A percentile compares a stretch with the other conserved stretches of the same genome.
Conservation (phyloP, 2,888 invertebrate species). For the Elgonia sp. region DNA sequence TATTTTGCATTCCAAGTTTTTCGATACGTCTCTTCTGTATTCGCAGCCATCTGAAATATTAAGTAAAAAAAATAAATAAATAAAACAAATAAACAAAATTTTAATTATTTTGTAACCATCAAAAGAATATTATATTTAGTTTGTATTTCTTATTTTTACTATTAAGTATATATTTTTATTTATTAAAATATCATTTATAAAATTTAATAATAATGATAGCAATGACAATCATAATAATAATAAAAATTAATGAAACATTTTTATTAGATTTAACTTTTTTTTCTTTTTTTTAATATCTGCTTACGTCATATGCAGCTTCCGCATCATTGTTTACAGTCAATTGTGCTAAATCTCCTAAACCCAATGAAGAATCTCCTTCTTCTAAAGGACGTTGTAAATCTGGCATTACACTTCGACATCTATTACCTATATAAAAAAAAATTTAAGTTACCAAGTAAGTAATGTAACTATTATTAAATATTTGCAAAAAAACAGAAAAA, state of each 20-base stretch:
- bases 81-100: background rate
- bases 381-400: conserved; percentile 87
- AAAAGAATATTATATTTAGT: too few relatives aligned
- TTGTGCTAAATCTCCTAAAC: conserved; percentile 97
- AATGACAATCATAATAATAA: too few relatives aligned
- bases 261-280: too few relatives aligned
- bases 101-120: too few relatives aligned
- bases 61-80: conserved; percentile 20
- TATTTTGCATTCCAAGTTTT: conserved; percentile 99
- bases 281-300: conserved; percentile 72
- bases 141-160: too few relatives aligned
- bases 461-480: too few relatives aligned
- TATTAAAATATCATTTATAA: too few relatives aligned
- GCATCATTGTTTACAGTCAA: conserved; percentile 99
- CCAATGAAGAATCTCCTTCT: conserved; percentile 92
- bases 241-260: too few relatives aligned
- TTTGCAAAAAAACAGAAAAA: too few relatives aligned
- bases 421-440: conserved; percentile 79
- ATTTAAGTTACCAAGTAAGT: too few relatives aligned
- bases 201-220: too few relatives aligned
- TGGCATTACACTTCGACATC: conserved; percentile 83
- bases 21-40: conserved; percentile 95
- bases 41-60: conserved; percentile 88
- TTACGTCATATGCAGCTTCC: conserved; percentile 95
- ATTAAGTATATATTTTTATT: too few relatives aligned